phyloP scores from a whole-genome alignment of 2,797 vertebrate species.

The Odontamblyopus lacepedii region DNA sequence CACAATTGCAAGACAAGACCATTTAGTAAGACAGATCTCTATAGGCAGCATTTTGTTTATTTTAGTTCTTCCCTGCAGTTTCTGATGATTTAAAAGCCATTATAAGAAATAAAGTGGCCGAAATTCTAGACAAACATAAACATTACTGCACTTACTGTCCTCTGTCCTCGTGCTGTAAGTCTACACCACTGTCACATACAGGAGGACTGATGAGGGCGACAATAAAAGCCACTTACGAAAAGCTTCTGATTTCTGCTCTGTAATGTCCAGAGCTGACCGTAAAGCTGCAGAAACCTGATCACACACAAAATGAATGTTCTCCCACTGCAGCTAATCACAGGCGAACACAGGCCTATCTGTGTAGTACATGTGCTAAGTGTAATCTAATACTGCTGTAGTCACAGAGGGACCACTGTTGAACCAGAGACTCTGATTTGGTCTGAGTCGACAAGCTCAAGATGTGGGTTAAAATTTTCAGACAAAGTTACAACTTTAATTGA shows the following conservation, averaged over 20 bases:
- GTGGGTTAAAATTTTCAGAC: too few species aligned
- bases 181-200: conserved; percentile 21
- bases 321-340: conserved; percentile 56
- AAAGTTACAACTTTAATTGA: too few species aligned
- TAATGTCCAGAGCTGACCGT: conserved; percentile 53
- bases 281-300: conserved; percentile 53
- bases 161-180: conserved; percentile 19
- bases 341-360: conserved; percentile 58
- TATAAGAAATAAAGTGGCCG: not conserved
- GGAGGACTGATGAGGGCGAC: conserved; percentile 29
- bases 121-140: conserved; percentile 1
- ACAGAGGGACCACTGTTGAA: conserved; percentile 54
- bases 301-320: conserved; percentile 53
- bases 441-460: not conserved
- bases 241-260: conserved; percentile 37
- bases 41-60: not conserved
- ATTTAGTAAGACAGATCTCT: not conserved
- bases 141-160: conserved; percentile 2
- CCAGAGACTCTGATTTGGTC: conserved; percentile 54
- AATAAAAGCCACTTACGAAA: conserved; percentile 57
- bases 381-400: conserved; percentile 59
- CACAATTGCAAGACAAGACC: not conserved
- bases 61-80: not conserved
- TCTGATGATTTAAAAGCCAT: not conserved
- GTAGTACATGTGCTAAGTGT: conserved; percentile 68